phyloP scores from a whole-genome alignment of 2,888 invertebrate genomes.

The Chaitophorus viminalis region DNA sequence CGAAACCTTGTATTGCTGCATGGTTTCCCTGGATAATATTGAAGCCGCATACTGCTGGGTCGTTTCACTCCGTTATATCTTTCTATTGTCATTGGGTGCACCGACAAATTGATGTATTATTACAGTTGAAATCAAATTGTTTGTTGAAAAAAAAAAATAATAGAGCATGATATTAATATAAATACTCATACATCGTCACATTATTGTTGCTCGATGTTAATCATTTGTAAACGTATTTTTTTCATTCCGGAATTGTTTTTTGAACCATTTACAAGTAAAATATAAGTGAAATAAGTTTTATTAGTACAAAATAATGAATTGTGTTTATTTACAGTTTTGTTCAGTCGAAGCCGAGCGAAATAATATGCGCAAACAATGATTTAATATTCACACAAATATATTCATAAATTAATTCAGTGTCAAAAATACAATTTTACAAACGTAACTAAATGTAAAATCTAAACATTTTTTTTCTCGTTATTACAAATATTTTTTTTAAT shows the following conservation, averaged over 20 bases:
- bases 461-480: not conserved
- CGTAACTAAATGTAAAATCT: not conserved
- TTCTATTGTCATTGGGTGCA: too few species aligned
- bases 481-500: not conserved
- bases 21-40: not conserved
- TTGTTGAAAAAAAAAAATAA: too few species aligned
- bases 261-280: too few species aligned
- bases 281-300: too few species aligned
- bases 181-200: too few species aligned
- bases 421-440: not conserved
- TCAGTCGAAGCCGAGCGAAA: too few species aligned
- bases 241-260: not conserved
- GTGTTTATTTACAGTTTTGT: too few species aligned
- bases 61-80: too few species aligned
- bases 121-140: not conserved
- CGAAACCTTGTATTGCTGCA: not conserved
- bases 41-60: not conserved
- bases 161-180: too few species aligned
- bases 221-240: not conserved
- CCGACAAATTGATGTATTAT: not conserved
- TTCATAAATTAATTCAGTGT: not conserved
- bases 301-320: too few species aligned
- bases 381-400: not conserved
- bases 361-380: not conserved
- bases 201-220: not conserved